Base-by-base conservation (phyloP, 1,140 invertebrate species). In the Gonatopus flavifemur region DNA sequence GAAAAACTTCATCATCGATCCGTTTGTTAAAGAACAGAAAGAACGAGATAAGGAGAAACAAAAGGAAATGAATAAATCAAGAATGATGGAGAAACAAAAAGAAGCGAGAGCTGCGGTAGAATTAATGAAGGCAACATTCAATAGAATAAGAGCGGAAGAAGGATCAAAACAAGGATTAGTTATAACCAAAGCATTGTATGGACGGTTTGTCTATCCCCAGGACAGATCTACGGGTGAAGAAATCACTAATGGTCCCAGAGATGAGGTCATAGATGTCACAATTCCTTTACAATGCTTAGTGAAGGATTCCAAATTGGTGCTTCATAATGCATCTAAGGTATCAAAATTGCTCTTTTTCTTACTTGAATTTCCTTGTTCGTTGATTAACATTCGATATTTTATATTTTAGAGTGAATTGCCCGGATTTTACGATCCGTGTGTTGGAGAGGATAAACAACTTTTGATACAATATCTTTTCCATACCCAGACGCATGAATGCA, bases 401-500 rank as follows among this genome's bases (percentile, higher is more conserved):
- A 45, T 60, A 16, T 82, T 84, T 35, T 75, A 98, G 95, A 89
- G 89, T 69, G 90, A 96, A 69, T 76, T 98, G 40, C 91, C 95
- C 25, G 96, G 96, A 20, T 98, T 99, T 76, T 98, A 92, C 76
- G 96, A 98, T 76, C 94, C 95, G 0, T 94, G 93, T 67, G 84
- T 96, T 13, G 93, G 94, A 3, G 94, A 98, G 58, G 88, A 93
- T 5, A 99, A 99, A 74, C 84, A 84, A 51, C 77, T 99, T 19
- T 84, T 87, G 28, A 83, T 99, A 48, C 84, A 90, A 61, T 99
- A 98, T 72, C 83, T 86, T 60, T 97, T 90, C 76, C 86, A 88
- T 59, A 85, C 85, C 69, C 82, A 87, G 64, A 78, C 84, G 5
- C 89, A 96, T 72, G 82, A 89, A 66, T 86, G 90, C 59, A 86